These are phyloP conservation scores for Tetragonisca angustula DNA, from an alignment of 2,888 invertebrate species.

Conservation along the genomic window DNA sequence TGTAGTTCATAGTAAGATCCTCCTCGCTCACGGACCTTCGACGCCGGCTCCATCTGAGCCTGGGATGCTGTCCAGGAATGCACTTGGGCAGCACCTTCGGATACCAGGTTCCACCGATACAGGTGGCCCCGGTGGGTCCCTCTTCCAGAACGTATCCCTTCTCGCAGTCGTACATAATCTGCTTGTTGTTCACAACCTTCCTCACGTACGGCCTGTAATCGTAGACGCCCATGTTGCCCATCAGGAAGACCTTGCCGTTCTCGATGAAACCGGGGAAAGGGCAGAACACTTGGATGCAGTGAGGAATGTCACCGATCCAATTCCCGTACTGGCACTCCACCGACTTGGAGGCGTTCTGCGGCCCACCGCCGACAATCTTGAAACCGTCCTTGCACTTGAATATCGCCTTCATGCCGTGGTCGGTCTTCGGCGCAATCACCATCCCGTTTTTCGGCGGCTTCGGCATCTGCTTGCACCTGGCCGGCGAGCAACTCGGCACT, in stretches of 20 bases:
- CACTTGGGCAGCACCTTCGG: conserved; percentile 95
- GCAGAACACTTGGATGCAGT: conserved; percentile 94
- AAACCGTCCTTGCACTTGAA: conserved; percentile 98
- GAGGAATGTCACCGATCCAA: conserved; percentile 96
- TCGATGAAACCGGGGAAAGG: conserved; percentile 95
- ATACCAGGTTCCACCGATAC: conserved; percentile 97
- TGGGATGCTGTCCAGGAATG: conserved; percentile 93
- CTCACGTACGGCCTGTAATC: conserved; percentile 97
- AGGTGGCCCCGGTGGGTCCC: conserved; percentile 95
- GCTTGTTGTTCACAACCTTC: conserved; percentile 95
- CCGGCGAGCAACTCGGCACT: conserved; percentile 93
- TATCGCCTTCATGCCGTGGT: conserved; percentile 97
- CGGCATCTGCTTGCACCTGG: conserved; percentile 94
- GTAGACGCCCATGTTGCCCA: conserved; percentile 98
- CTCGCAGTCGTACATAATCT: conserved; percentile 98
- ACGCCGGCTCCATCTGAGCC: conserved; percentile 92
- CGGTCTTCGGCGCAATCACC: conserved; percentile 98
- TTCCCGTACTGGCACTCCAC: conserved; percentile 96
- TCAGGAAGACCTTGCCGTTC: conserved; percentile 95
- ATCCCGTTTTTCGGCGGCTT: conserved; percentile 95
- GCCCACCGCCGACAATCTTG: conserved; percentile 89
- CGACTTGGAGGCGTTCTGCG: conserved; percentile 88
- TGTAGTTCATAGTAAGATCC: conserved; percentile 60
- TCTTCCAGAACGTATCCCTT: conserved; percentile 94
- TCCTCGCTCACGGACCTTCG: conserved; percentile 85